Evolutionary conservation across 2,113 vertebrate genomes (phyloP).

Genomic region (Thermophis baileyi): DNA sequence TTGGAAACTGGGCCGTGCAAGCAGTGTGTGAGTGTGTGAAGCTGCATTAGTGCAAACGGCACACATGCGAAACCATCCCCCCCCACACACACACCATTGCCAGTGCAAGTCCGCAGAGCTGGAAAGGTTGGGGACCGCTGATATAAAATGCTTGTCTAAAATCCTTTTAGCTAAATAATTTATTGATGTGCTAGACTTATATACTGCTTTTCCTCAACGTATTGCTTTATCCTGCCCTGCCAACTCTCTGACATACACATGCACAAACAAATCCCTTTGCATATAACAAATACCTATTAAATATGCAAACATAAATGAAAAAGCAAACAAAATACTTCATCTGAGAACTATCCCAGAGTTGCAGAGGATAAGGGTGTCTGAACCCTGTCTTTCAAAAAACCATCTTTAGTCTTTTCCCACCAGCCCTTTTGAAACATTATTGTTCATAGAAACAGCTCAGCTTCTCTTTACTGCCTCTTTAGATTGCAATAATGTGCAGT

Average conservation of each 20-base stretch:
- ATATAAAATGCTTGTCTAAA: not conserved
- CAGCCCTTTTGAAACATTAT: not conserved
- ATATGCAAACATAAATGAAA: not conserved
- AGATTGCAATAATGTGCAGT: slow-evolving; percentile 18
- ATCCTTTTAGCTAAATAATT: not conserved
- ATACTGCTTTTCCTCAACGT: not conserved
- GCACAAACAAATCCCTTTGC: not conserved
- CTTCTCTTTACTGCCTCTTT: slow-evolving; percentile 9
- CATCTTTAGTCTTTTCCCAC: slow-evolving; percentile 18
- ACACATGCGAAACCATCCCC: not conserved
- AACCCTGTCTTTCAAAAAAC: not conserved
- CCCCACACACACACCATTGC: not conserved
- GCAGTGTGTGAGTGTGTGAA: not conserved
- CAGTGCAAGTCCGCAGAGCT: not conserved
- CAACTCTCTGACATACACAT: not conserved
- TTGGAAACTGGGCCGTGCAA: not conserved
- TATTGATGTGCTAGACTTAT: not conserved
- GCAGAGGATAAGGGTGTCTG: not conserved
- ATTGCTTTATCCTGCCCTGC: not conserved
- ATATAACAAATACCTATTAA: not conserved
- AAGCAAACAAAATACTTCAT: not conserved
- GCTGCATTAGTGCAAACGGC: not conserved
- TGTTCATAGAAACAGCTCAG: not conserved
- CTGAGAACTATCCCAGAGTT: not conserved
- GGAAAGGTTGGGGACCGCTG: not conserved